Percentiles rank a stretch among this genome's conserved stretches.
These are phyloP conservation scores for Bombus cullumanus DNA, from an alignment of 1,140 invertebrate species.

Conservation along the genomic window DNA sequence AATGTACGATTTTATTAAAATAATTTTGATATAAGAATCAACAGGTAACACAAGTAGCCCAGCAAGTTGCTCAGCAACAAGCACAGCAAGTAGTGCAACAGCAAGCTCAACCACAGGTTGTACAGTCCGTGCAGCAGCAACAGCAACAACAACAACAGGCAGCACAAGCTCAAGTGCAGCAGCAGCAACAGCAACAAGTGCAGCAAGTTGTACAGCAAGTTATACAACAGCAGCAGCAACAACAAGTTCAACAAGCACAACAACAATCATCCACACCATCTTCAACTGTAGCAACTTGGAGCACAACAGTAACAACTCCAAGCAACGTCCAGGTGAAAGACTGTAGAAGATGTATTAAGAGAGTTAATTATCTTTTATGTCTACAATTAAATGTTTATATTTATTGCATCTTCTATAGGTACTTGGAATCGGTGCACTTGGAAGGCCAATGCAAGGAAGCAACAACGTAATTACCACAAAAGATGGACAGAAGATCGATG, in stretches of 20 bases:
- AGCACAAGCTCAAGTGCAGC: conserved; percentile 77
- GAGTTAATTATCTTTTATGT: background rate
- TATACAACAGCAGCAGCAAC: conserved; percentile 76
- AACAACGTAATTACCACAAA: conserved; percentile 78
- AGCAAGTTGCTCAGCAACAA: conserved; percentile 76
- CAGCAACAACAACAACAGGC: conserved; percentile 77
- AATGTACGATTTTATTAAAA: background rate
- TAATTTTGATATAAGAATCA: conserved; percentile 51
- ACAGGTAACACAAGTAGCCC: conserved; percentile 73
- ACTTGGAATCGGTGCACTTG: conserved; percentile 77
- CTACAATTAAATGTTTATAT: background rate
- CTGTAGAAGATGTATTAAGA: background rate
- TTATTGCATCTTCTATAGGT: conserved; percentile 67
- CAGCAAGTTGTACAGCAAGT: conserved; percentile 79
- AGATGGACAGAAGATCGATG: conserved; percentile 81
- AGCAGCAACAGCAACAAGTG: conserved; percentile 77
- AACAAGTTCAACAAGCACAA: conserved; percentile 83
- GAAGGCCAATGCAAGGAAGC: conserved; percentile 68
- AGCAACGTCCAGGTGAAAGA: conserved; percentile 78
- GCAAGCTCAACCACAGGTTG: conserved; percentile 52
- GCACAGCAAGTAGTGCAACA: conserved; percentile 72
- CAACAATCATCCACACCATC: conserved; percentile 80
- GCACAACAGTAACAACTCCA: conserved; percentile 74
- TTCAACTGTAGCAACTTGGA: conserved; percentile 79
- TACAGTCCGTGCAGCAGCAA: conserved; percentile 62